phyloP scores from a whole-genome alignment of 2,113 vertebrate species.

The Stegastes partitus region DNA sequence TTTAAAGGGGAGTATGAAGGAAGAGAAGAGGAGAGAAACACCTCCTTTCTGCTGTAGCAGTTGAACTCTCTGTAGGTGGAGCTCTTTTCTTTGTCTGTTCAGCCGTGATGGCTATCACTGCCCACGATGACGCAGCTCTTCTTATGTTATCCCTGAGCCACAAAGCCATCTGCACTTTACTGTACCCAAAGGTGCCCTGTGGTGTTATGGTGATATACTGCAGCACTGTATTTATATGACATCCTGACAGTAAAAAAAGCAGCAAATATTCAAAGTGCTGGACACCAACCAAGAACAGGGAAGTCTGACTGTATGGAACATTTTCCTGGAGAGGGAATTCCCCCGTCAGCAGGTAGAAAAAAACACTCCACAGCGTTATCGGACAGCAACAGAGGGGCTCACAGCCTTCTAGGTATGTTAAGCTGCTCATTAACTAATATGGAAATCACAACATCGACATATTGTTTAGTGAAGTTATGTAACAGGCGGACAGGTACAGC shows the following conservation, averaged over 20 bases:
- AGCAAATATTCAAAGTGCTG: slow-evolving; percentile 26
- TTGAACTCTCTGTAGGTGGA: slow-evolving; percentile 50
- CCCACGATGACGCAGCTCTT: slow-evolving; percentile 31
- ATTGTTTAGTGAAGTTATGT: slow-evolving; percentile 2
- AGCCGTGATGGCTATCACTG: neutral
- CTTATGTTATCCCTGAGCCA: neutral
- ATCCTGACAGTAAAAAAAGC: slow-evolving; percentile 24
- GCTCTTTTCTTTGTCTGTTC: slow-evolving; percentile 33
- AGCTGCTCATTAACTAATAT: slow-evolving; percentile 31
- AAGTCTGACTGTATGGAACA: slow-evolving; percentile 42
- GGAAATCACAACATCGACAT: neutral
- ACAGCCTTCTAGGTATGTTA: neutral
- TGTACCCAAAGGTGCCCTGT: slow-evolving; percentile 19
- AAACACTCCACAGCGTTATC: neutral
- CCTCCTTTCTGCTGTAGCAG: slow-evolving; percentile 12
- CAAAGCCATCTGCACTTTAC: slow-evolving; percentile 31
- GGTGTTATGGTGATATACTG: slow-evolving; percentile 26
- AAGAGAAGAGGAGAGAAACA: slow-evolving; percentile 2
- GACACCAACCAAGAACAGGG: slow-evolving; percentile 17
- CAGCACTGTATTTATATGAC: slow-evolving; percentile 23
- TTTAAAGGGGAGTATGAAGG: neutral
- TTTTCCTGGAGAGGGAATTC: slow-evolving; percentile 38
- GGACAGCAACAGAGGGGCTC: slow-evolving; percentile 24
- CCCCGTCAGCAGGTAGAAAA: slow-evolving; percentile 32
- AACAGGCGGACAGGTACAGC: slow-evolving; percentile 2